A percentile compares a stretch with the other conserved stretches of the same genome.
Conservation (phyloP, 2,888 invertebrate genomes). For the Hypena proboscidalis region DNA sequence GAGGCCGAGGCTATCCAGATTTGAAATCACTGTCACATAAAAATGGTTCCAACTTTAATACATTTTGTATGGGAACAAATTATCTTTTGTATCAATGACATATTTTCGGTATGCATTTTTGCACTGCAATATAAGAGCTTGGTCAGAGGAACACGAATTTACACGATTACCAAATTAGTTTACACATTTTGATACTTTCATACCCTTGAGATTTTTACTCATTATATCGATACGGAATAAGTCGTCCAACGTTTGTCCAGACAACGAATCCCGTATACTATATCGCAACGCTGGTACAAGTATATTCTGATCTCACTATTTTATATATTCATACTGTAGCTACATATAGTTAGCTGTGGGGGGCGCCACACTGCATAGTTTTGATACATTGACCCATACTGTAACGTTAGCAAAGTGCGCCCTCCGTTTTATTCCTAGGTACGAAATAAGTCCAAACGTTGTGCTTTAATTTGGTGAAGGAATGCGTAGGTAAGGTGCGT, state of each 20-base stretch:
- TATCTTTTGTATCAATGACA: too few relatives aligned
- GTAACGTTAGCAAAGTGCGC: constrained; percentile 31
- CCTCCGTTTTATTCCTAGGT: not conserved
- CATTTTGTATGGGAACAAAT: too few relatives aligned
- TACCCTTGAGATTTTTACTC: too few relatives aligned
- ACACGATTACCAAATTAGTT: too few relatives aligned
- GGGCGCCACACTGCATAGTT: constrained; percentile 44
- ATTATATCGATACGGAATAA: too few relatives aligned
- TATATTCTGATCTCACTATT: constrained; percentile 48
- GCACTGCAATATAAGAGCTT: too few relatives aligned
- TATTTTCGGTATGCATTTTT: too few relatives aligned
- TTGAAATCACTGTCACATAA: too few relatives aligned
- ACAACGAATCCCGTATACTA: constrained; percentile 42
- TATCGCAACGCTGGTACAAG: constrained; percentile 59
- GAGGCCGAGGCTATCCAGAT: too few relatives aligned
- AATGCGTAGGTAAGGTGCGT: constrained; percentile 1
- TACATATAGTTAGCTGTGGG: not conserved
- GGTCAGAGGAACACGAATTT: too few relatives aligned
- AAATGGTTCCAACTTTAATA: too few relatives aligned
- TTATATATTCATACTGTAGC: constrained; percentile 33
- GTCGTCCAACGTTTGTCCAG: constrained; percentile 31
- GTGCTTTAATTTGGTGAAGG: constrained; percentile 14
- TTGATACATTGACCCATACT: constrained; percentile 51
- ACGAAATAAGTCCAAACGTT: constrained; percentile 8
- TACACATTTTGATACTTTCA: too few relatives aligned